Evolutionary conservation across 2,797 vertebrate genomes (phyloP).

Genomic region (Cyclura pinguis): DNA sequence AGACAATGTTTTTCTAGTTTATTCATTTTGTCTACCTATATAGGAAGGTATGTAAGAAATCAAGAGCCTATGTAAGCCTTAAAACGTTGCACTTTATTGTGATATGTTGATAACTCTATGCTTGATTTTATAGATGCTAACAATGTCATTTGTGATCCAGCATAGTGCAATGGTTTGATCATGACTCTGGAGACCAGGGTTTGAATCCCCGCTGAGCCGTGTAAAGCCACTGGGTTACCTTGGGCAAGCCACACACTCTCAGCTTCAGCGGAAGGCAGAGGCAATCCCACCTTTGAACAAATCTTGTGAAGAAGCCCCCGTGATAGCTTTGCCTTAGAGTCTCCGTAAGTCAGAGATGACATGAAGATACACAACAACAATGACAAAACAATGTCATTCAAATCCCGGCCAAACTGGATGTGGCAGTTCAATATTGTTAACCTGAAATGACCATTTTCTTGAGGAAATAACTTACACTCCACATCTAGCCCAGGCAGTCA

Average conservation of each 20-base stretch:
- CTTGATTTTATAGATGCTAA: background rate
- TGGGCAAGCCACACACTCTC: no score
- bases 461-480: background rate
- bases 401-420: background rate
- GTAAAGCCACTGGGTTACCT: no score
- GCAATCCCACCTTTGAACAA: no score
- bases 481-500: constrained; percentile 1
- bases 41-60: background rate
- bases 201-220: no score
- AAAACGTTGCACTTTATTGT: background rate
- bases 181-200: no score
- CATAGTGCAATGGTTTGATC: no score
- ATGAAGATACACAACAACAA: no score
- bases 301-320: no score
- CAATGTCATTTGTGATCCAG: no score
- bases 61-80: background rate
- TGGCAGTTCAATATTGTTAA: background rate
- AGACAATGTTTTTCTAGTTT: background rate
- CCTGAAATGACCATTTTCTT: background rate
- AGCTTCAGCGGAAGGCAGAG: no score
- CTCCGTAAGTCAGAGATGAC: no score
- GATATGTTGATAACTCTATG: background rate
- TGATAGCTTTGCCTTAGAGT: no score
- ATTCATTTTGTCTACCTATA: background rate
- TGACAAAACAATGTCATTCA: background rate